phyloP scores from a whole-genome alignment of 2,888 invertebrate species.

The Altica lythri region DNA sequence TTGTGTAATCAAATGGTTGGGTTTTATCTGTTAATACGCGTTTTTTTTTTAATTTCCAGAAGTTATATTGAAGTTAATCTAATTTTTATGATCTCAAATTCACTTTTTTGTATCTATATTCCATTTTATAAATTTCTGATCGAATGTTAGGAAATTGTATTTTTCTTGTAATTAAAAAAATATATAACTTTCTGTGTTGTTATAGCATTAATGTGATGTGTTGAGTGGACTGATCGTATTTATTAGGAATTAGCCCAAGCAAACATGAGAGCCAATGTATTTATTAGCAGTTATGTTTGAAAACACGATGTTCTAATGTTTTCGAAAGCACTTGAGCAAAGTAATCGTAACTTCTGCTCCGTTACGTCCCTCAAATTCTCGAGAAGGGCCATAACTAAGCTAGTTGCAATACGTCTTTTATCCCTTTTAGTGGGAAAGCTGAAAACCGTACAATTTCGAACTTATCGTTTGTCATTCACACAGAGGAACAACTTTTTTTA shows the following conservation, averaged over 20 bases:
- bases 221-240: constrained; percentile 12
- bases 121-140: too few species aligned
- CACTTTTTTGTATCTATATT: too few species aligned
- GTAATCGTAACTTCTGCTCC: constrained; percentile 36
- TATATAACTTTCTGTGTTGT: constrained; percentile 6
- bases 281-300: constrained; percentile 33
- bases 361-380: constrained; percentile 33
- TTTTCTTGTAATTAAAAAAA: not conserved
- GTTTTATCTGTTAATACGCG: too few species aligned
- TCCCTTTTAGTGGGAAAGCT: constrained; percentile 28
- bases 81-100: too few species aligned
- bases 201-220: constrained; percentile 14
- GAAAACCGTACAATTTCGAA: constrained; percentile 26
- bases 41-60: too few species aligned
- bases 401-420: constrained; percentile 33
- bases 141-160: too few species aligned
- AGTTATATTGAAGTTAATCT: too few species aligned
- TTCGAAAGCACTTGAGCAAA: constrained; percentile 34
- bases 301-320: constrained; percentile 34
- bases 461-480: constrained; percentile 23
- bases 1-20: too few species aligned
- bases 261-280: constrained; percentile 25
- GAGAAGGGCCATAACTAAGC: constrained; percentile 34
- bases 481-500: constrained; percentile 22
- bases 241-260: constrained; percentile 15